Evolutionary conservation across 53 echinoderm and acorn worm species (phyloP), one percentile per base, ranked within the genome.

Genomic region (Paracentrotus lividus): DNA sequence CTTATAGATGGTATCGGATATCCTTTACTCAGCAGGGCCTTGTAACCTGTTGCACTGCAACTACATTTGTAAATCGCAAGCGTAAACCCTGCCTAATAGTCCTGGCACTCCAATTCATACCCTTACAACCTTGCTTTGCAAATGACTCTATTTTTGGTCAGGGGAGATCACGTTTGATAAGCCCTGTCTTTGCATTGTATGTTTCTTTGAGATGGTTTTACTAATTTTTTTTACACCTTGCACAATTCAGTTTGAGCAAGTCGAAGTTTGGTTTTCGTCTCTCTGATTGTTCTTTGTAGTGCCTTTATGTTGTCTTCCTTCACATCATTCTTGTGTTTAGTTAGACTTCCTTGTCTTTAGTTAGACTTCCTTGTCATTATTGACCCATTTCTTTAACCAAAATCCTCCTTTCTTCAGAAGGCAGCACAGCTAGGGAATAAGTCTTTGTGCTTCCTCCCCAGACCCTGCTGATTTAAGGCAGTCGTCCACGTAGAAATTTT

Each of bases 331-430:
- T 59, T 23, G 24, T 59, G 10, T 59, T 59, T 59, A 59, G 60
- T 59, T 16, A 23, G 15, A 59, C 21, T 23, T 16, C 16, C 60
- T 16, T 59, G 51, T 32, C n/a, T n/a, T n/a, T n/a, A n/a, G n/a
- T n/a, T n/a, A n/a, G n/a, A n/a, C n/a, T n/a, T n/a, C n/a, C n/a
- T n/a, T n/a, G n/a, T n/a, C n/a, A n/a, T n/a, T n/a, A n/a, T n/a
- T n/a, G n/a, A n/a, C n/a, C n/a, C n/a, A n/a, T n/a, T n/a, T n/a
- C n/a, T n/a, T n/a, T n/a, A n/a, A n/a, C n/a, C n/a, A n/a, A 47
- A 49, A 96, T 94, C 10, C 95, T 95, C n/a, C 95, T 86, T 20
- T 85, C 51, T 23, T 49, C 31, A 7, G 88, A 56, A 20, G 93
- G 43, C 43, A 27, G 49, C 29, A 1, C 42, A 38, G 49, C 49